Conservation (phyloP, 1,140 invertebrate species). For the Leptinotarsa lineolata region DNA sequence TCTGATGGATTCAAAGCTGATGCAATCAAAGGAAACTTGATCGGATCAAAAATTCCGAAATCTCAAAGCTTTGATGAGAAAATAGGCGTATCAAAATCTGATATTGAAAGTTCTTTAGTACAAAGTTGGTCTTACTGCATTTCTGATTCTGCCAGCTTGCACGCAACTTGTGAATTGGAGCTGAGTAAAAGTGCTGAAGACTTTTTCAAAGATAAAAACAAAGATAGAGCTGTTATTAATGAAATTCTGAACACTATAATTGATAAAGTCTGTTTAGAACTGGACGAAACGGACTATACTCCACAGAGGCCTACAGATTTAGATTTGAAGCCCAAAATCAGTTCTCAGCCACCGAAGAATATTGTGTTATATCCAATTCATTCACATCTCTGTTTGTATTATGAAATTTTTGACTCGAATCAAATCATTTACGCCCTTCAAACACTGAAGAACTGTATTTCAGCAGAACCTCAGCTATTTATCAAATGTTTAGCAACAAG, state of each 20-base stretch:
- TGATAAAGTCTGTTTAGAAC: constrained; percentile 47
- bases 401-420: constrained; percentile 78
- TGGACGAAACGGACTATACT: constrained; percentile 32
- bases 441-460: constrained; percentile 74
- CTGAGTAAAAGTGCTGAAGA: constrained; percentile 53
- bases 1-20: constrained; percentile 48
- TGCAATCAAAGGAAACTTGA: constrained; percentile 47
- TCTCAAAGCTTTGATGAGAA: constrained; percentile 55
- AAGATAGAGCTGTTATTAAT: constrained; percentile 42
- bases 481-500: constrained; percentile 58
- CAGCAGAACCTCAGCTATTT: constrained; percentile 74
- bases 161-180: constrained; percentile 46
- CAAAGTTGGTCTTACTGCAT: constrained; percentile 55
- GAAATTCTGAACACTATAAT: constrained; percentile 50
- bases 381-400: constrained; percentile 82
- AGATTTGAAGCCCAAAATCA: constrained; percentile 46
- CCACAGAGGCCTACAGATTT: constrained; percentile 41
- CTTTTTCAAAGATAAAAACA: constrained; percentile 48
- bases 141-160: constrained; percentile 49
- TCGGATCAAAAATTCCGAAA: constrained; percentile 53
- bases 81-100: constrained; percentile 38
- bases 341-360: constrained; percentile 52
- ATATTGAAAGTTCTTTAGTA: constrained; percentile 47
- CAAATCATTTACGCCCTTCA: constrained; percentile 79
- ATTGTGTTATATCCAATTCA: constrained; percentile 75